Evolutionary conservation across 2,888 invertebrate species (phyloP), one percentile per base, ranked within the genome.

Genomic region (Dynastes hyllus): DNA sequence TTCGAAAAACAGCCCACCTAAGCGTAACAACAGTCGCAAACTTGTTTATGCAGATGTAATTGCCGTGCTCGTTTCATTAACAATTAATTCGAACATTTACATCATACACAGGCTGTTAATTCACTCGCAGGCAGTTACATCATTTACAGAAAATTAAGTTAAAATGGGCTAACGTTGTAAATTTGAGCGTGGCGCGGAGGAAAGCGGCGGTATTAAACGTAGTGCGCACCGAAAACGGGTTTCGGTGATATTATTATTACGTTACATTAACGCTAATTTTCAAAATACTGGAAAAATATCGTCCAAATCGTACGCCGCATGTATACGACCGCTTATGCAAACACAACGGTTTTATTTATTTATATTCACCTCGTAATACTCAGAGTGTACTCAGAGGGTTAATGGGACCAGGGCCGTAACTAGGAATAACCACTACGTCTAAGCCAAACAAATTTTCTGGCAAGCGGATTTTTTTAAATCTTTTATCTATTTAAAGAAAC

Each of bases 11-110:
- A 58, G 22, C 55, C 8, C 22, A 22, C 22, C 55, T 58, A 58
- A 45, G 45, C 55, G 16, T 11, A 63, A 63, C 63, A 63, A 32
- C 63, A 63, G 32, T 32, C 63, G 27, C 63, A 27, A 63, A 63
- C 63, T 63, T 63, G 32, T 63, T 63, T 63, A 63, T 63, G 63
- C 29, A 63, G 63, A 63, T 63, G 63, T 63, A 63, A 63, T 63
- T 63, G 63, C 32, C 63, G 29, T 63, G 63, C 63, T 63, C 63
- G 63, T 63, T 63, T 63, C 63, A 63, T 63, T 63, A 63, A 63
- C 63, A 63, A 63, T 63, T 63, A 63, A 63, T 63, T 63, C 63
- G 63, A 63, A 63, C 63, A 63, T 63, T 63, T 63, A 63, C 63
- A 63, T 63, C 63, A 63, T 29, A 63, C 63, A 63, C 63, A 63